Evolutionary conservation across 1,140 invertebrate species (phyloP).

Genomic region (Pararge aegeria): DNA sequence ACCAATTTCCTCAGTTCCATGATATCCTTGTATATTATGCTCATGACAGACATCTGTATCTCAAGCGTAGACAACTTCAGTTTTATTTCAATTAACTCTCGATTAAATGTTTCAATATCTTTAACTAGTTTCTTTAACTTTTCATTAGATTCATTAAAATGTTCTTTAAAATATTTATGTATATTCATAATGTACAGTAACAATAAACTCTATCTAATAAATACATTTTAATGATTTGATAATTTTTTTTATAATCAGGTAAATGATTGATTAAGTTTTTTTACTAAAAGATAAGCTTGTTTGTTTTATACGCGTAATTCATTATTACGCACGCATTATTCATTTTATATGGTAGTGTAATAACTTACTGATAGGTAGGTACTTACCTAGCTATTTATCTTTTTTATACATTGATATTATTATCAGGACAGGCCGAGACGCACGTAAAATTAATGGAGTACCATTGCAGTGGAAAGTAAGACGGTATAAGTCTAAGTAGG

Average conservation of each 20-base stretch:
- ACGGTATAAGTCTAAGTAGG: no score
- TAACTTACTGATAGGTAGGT: no score
- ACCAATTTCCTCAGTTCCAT: conserved; percentile 55
- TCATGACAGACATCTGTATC: conserved; percentile 43
- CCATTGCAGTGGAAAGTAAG: no score
- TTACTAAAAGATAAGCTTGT: no score
- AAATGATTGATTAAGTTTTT: neutral
- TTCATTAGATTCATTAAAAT: conserved; percentile 37
- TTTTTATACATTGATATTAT: no score
- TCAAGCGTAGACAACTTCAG: conserved; percentile 43
- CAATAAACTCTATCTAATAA: neutral
- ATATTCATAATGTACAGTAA: conserved; percentile 14
- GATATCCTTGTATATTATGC: conserved; percentile 44
- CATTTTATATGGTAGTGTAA: no score
- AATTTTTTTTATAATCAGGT: neutral
- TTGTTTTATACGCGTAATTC: no score
- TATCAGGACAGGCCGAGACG: no score
- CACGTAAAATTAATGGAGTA: neutral
- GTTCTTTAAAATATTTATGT: conserved; percentile 32
- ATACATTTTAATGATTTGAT: no score
- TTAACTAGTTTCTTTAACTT: conserved; percentile 39
- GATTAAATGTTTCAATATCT: conserved; percentile 39
- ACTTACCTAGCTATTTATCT: no score
- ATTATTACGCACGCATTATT: no score
- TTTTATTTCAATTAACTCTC: conserved; percentile 41